phyloP scores from a whole-genome alignment of 2,888 invertebrate genomes.

The Cecidostiba fungosa region DNA sequence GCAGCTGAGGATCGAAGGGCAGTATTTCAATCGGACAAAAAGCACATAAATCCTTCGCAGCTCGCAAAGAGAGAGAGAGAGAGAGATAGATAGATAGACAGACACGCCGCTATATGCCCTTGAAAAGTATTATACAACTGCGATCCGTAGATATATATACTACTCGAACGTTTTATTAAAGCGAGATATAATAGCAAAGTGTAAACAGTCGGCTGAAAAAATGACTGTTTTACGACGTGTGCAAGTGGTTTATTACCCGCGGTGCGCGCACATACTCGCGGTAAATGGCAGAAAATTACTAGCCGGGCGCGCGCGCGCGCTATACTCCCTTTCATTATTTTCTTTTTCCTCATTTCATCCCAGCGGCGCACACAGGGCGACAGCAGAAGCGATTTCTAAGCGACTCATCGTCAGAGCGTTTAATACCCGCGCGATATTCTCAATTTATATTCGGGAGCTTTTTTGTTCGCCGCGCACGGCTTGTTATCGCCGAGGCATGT shows the following conservation, averaged over 20 bases:
- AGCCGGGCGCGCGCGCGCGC: not conserved
- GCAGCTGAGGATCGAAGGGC: not conserved
- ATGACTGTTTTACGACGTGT: not conserved
- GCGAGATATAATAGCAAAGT: slow-evolving; percentile 18
- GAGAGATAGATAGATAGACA: too few species aligned
- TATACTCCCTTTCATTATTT: not conserved
- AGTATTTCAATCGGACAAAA: not conserved
- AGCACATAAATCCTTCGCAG: not conserved
- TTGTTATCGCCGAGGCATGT: not conserved
- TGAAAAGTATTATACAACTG: not conserved
- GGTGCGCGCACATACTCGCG: not conserved
- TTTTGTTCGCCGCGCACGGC: not conserved
- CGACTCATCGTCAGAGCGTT: not conserved
- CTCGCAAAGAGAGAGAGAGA: not conserved
- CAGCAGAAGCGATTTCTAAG: not conserved
- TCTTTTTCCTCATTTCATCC: not conserved
- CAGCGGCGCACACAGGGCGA: not conserved
- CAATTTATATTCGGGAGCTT: not conserved
- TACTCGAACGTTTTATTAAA: too few species aligned
- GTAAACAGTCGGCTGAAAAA: slow-evolving; percentile 12
- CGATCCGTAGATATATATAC: too few species aligned
- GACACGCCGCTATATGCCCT: not conserved
- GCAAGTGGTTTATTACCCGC: slow-evolving; percentile 8
- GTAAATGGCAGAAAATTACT: slow-evolving; percentile 41
- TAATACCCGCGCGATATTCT: not conserved